Conservation (phyloP, 2,797 vertebrate genomes). For the Petrocephalus schoutedeni region DNA sequence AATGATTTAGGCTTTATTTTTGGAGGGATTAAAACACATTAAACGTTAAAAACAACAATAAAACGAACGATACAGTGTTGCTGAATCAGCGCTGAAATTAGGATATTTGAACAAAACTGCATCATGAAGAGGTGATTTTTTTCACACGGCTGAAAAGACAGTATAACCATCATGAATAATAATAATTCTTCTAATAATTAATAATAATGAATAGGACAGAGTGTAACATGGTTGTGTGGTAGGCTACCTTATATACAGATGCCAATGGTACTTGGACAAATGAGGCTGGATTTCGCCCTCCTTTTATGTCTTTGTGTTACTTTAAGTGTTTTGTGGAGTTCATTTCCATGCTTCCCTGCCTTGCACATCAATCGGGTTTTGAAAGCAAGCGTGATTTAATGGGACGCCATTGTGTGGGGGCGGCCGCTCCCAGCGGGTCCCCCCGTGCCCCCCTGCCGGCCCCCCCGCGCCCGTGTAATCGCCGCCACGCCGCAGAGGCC, state of each 20-base stretch:
- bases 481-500: constrained; percentile 55
- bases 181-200: neutral
- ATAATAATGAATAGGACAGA: neutral
- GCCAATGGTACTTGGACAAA: neutral
- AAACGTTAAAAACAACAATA: constrained; percentile 49
- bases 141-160: constrained; percentile 34
- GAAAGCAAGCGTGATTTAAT: constrained; percentile 21
- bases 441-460: constrained; percentile 31
- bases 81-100: neutral
- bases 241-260: constrained; percentile 18
- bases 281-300: neutral
- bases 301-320: constrained; percentile 57
- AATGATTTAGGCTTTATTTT: constrained; percentile 70
- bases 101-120: neutral
- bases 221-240: neutral
- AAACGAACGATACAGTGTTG: neutral
- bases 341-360: constrained; percentile 19
- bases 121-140: neutral
- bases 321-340: constrained; percentile 56
- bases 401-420: constrained; percentile 17
- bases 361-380: constrained; percentile 25
- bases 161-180: constrained; percentile 44
- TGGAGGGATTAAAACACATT: constrained; percentile 65
- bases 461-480: constrained; percentile 47
- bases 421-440: constrained; percentile 16